Evolutionary conservation across 1,140 invertebrate species (phyloP), one percentile per base, ranked within the genome.

Genomic region (Fopius arisanus): DNA sequence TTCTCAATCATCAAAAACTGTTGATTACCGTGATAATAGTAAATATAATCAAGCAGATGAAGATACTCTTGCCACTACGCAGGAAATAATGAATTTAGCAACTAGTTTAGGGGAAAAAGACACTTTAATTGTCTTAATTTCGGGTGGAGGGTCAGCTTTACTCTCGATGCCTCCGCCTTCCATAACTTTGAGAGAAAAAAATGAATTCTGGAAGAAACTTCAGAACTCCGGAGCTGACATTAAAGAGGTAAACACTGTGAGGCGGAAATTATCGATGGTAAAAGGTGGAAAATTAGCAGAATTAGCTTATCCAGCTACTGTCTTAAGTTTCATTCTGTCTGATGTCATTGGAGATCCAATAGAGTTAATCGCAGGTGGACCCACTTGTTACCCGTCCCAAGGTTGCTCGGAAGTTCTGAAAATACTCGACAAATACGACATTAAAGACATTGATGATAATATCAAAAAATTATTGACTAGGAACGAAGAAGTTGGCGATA

Each of bases 131-230:
- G 91, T 94, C n/a, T 84, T 96, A 6, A 89, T 96, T 82, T 93
- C 93, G 70, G 98, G 98, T 26, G 98, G 98, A 63, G 98, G 97
- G 5, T 99, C 97, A 0, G 95, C 97, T 1, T 86, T 99, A 28
- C 84, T 99, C 4, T 92, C 94, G 0, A 86, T 93, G 62, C 97
- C 98, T 5, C 90, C 90, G 76, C 79, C 90, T 33, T 91, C 92
- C 0, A 88, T 99, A 1, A 93, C 91, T 21, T 81, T 97, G 21
- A 80, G 91, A 23, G 94, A 97, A 67, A 98, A 98, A 85, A 84
- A 90, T 9, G 63, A 86, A 14, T 79, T 97, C 0, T 96, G 95
- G 19, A 92, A 90, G 78, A 84, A 90, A 33, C 81, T 99, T 41
- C 91, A 93, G 62, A 91, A 90, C 72, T 86, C 89, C 59, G 98